phyloP scores from a whole-genome alignment of 2,888 invertebrate genomes.

The Julus scanicus region DNA sequence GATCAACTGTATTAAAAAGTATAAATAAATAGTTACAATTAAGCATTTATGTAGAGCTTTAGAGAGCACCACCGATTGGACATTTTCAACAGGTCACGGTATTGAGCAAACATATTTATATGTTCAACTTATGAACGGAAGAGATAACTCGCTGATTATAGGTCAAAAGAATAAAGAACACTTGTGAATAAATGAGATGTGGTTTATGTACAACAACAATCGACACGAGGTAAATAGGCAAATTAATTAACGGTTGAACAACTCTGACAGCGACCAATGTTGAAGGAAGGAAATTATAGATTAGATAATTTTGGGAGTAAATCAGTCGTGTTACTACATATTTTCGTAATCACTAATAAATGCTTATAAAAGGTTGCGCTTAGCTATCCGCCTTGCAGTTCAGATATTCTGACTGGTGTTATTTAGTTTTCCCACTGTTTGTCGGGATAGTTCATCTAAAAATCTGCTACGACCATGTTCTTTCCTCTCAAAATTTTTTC shows the following conservation, averaged over 20 bases:
- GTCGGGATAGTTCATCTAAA: no score
- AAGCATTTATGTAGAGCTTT: neutral
- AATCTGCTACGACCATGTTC: no score
- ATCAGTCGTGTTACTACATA: no score
- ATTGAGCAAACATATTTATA: constrained; percentile 53
- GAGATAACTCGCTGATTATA: constrained; percentile 6
- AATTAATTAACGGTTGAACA: constrained; percentile 12
- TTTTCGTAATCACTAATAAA: no score
- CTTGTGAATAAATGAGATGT: constrained; percentile 9
- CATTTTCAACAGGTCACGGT: constrained; percentile 48
- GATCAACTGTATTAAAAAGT: neutral
- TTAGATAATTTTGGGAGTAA: no score
- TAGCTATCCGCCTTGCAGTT: no score
- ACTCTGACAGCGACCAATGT: constrained; percentile 5
- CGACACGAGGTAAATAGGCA: constrained; percentile 29
- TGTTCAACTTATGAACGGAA: constrained; percentile 38
- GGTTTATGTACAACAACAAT: constrained; percentile 43
- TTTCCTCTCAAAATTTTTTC: no score
- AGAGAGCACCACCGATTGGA: constrained; percentile 43
- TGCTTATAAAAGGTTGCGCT: no score
- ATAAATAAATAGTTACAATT: neutral
- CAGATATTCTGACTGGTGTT: no score
- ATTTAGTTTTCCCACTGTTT: no score
- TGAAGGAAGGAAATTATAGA: neutral
- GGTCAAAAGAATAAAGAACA: constrained; percentile 28